A percentile compares a stretch with the other conserved stretches of the same genome.
phyloP scores from a whole-genome alignment of 2,888 invertebrate genomes.

The Trisateles emortualis region DNA sequence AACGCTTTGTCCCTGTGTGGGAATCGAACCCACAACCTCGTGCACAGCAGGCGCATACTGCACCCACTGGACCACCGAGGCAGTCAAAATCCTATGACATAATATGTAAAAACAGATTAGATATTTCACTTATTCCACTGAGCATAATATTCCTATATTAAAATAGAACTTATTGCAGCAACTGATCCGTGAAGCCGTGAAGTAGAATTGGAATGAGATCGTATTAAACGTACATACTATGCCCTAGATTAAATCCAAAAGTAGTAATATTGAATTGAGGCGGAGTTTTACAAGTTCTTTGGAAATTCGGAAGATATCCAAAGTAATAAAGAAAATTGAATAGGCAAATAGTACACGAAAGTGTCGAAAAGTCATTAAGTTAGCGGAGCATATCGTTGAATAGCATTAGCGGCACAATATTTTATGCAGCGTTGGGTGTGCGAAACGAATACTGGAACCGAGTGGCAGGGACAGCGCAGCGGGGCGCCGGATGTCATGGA shows the following conservation, averaged over 20 bases:
- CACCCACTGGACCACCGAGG: no score
- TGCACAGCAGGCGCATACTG: no score
- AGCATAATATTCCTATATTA: not conserved
- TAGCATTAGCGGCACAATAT: constrained; percentile 64
- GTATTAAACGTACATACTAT: not conserved
- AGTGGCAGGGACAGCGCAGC: constrained; percentile 70
- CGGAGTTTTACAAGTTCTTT: constrained; percentile 25
- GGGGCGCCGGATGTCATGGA: constrained; percentile 79
- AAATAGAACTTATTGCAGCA: not conserved
- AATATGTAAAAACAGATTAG: not conserved
- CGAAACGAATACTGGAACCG: constrained; percentile 39
- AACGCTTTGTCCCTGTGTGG: no score
- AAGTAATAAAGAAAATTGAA: constrained; percentile 23
- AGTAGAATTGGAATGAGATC: not conserved
- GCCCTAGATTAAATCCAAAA: constrained; percentile 14
- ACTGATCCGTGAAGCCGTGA: not conserved
- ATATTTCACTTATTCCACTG: not conserved
- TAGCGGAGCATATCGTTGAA: constrained; percentile 61
- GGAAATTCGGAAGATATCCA: constrained; percentile 26
- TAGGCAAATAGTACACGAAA: constrained; percentile 40
- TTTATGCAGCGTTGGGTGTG: constrained; percentile 60
- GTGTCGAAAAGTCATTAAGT: constrained; percentile 55
- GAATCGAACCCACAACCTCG: no score
- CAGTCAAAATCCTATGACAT: no score
- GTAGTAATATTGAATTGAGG: constrained; percentile 12